A percentile compares a stretch with the other conserved stretches of the same genome.
phyloP scores from a whole-genome alignment of 2,113 vertebrate species.

The Ancistrus triradiatus region DNA sequence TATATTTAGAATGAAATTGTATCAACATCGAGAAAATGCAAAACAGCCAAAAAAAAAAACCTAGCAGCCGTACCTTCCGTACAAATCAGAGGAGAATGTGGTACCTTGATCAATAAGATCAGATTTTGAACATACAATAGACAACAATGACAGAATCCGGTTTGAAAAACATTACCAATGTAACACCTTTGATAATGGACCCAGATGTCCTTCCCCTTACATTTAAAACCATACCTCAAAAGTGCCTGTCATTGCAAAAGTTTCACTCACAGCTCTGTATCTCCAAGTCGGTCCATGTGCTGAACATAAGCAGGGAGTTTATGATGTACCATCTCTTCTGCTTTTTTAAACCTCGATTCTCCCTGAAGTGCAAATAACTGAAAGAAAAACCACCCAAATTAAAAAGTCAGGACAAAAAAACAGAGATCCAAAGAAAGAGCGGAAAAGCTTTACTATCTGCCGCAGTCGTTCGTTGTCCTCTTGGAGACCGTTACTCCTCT shows the following conservation, averaged over 20 bases:
- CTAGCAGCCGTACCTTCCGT: too few relatives aligned
- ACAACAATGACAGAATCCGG: too few relatives aligned
- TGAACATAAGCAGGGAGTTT: conserved; percentile 87
- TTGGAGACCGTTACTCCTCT: conserved; percentile 73
- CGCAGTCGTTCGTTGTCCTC: conserved; percentile 90
- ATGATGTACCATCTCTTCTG: conserved; percentile 76
- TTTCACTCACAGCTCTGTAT: conserved; percentile 89
- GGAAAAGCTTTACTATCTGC: conserved; percentile 75
- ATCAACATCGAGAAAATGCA: too few relatives aligned
- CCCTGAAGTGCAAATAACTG: conserved; percentile 90
- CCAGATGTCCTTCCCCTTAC: too few relatives aligned
- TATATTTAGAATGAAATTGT: too few relatives aligned
- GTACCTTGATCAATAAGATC: too few relatives aligned
- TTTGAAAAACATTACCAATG: too few relatives aligned
- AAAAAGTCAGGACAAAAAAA: too few relatives aligned
- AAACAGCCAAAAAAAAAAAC: too few relatives aligned
- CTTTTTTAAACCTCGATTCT: conserved; percentile 71
- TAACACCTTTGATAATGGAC: too few relatives aligned
- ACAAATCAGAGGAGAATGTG: too few relatives aligned
- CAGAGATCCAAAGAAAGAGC: neutral
- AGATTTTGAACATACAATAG: too few relatives aligned
- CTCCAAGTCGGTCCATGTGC: conserved; percentile 94
- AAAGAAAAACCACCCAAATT: neutral
- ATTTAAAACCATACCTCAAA: neutral
- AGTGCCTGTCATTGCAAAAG: conserved; percentile 13